These are phyloP conservation scores for Dascyllus trimaculatus DNA, from an alignment of 2,113 vertebrate genomes.

Conservation along the genomic window DNA sequence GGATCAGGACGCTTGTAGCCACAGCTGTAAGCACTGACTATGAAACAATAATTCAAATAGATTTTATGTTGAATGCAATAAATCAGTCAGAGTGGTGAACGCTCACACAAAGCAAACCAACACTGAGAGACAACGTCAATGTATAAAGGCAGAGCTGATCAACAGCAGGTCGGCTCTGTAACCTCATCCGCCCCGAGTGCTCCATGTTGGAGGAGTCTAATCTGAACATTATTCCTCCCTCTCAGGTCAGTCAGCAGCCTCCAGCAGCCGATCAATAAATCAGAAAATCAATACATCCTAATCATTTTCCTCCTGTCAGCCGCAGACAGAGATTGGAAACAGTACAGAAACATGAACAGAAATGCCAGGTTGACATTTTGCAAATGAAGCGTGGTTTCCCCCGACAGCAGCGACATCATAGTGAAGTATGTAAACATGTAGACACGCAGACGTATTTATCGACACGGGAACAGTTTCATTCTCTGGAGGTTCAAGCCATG, in stretches of 20 bases:
- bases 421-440: constrained; percentile 12
- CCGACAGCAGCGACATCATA: not conserved
- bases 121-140: no score
- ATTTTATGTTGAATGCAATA: no score
- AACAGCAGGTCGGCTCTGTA: no score
- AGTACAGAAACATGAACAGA: constrained; percentile 20
- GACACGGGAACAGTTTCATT: not conserved
- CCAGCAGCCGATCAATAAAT: constrained; percentile 52
- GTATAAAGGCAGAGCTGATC: no score
- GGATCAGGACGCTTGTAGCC: no score
- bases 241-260: constrained; percentile 12
- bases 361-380: constrained; percentile 40
- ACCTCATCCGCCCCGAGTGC: no score
- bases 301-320: constrained; percentile 23
- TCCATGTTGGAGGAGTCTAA: not conserved
- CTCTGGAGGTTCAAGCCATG: not conserved
- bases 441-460: constrained; percentile 15
- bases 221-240: not conserved
- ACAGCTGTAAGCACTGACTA: no score
- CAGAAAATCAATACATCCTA: constrained; percentile 47
- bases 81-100: no score
- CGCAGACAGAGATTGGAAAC: not conserved
- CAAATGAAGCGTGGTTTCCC: constrained; percentile 8
- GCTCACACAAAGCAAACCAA: no score
- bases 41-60: no score